Base-by-base conservation (phyloP, 2,113 vertebrate genomes). In the Columbina picui region DNA sequence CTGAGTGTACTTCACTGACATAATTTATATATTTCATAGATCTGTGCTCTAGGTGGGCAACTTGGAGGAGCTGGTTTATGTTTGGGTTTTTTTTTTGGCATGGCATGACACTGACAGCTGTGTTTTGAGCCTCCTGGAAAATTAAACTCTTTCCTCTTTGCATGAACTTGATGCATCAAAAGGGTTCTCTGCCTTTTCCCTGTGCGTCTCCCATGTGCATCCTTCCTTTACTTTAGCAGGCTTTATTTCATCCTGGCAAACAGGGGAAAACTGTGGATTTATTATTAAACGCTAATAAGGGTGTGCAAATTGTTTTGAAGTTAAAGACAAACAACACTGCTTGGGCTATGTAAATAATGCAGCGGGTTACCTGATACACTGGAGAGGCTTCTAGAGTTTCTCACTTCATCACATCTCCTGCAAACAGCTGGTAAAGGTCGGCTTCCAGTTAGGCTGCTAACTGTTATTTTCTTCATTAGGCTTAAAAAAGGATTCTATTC, bases 271-370 rank as follows among this genome's bases (percentile, higher is more conserved):
- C 68, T 30, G 67, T 53, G 73, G 73, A 68, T 95, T 92, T 87
- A 68, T 88, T 92, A 93, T 92, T 95, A 43, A 95, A 67, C 70
- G 70, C 68, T 39, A 63, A 13, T 86, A 47, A 92, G 12, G 41
- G 50, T 56, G 64, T 86, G 94, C 94, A 96, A 93, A 81, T 90
- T 87, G 84, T 43, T 95, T 41, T 30, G 47, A 52, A 78, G 89
- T 12, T 43, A 6, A n/a, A 49, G 92, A 95, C 93, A 94, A 93
- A 93, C 52, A 78, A 29, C 56, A 2, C 83, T 78, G 61, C 73
- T 90, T 64, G 76, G 79, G 60, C 64, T 49, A 0, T 29, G 41
- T 95, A 89, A 96, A 94, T 97, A 94, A 95, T 95, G 71, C 91
- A 97, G 60, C 3, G 43, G 32, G 5, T 77, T 80, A 77, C 79